phyloP scores from a whole-genome alignment of 2,113 vertebrate species.

The Psettodes erumei region DNA sequence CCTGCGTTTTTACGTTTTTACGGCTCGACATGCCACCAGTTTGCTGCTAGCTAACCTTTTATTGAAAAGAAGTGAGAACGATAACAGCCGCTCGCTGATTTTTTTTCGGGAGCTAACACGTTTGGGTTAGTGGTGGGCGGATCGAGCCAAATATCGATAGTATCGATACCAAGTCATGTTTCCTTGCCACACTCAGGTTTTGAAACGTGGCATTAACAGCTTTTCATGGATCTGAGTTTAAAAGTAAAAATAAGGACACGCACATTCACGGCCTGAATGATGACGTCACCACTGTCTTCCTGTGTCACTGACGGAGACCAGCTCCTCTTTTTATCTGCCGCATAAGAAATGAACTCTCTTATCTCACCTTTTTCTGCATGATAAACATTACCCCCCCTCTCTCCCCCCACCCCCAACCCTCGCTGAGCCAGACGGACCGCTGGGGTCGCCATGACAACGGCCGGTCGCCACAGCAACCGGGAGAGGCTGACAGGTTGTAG shows the following conservation, averaged over 20 bases:
- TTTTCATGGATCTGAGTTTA: not conserved
- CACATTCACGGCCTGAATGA: not conserved
- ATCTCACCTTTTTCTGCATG: slow-evolving; percentile 64
- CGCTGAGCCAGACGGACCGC: slow-evolving; percentile 52
- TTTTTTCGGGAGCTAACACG: too few species aligned
- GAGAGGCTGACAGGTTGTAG: slow-evolving; percentile 76
- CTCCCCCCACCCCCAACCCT: slow-evolving; percentile 25
- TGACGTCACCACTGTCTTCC: slow-evolving; percentile 6
- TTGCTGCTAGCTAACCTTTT: too few species aligned
- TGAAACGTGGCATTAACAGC: not conserved
- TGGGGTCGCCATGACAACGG: slow-evolving; percentile 78
- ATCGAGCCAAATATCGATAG: too few species aligned
- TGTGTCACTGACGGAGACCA: slow-evolving; percentile 56
- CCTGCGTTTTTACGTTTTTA: too few species aligned
- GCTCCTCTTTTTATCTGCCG: slow-evolving; percentile 57
- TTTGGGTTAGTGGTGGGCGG: too few species aligned
- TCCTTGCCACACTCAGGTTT: too few species aligned
- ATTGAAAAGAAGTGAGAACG: too few species aligned
- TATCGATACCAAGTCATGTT: too few species aligned
- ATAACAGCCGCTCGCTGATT: too few species aligned
- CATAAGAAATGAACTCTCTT: slow-evolving; percentile 60
- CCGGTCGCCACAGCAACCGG: slow-evolving; percentile 68
- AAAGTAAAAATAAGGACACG: not conserved
- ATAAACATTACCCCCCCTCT: too few species aligned
- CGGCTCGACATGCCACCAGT: too few species aligned